phyloP scores from a whole-genome alignment of 2,797 vertebrate species.

The Okamejei kenojei region DNA sequence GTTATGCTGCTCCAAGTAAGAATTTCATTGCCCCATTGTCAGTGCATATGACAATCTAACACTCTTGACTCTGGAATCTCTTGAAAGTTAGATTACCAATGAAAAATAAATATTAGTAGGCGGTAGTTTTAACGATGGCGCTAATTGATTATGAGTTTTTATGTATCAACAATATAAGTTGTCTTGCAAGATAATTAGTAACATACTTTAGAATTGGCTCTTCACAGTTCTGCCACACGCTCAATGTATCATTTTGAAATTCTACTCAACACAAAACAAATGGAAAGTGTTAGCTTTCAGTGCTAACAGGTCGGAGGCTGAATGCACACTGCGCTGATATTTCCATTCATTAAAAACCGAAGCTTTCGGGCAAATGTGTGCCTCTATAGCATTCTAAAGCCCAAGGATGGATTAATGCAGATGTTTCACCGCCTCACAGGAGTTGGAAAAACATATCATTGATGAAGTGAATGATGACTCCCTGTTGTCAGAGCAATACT shows the following conservation, averaged over 20 bases:
- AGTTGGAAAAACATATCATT: neutral
- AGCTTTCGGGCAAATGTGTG: neutral
- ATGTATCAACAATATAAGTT: neutral
- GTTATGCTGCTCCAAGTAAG: no score
- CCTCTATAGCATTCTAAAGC: neutral
- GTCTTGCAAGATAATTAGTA: neutral
- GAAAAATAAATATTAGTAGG: neutral
- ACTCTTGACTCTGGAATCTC: no score
- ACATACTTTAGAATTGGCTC: neutral
- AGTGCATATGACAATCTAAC: no score
- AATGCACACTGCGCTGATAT: neutral
- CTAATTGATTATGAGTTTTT: neutral
- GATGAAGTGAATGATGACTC: constrained; percentile 12
- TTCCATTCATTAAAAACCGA: neutral
- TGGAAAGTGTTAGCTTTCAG: neutral
- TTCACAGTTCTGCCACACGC: neutral
- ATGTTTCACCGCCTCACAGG: neutral
- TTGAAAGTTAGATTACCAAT: neutral
- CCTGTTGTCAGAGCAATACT: neutral
- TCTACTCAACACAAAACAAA: no score
- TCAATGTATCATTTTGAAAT: neutral
- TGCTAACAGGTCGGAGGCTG: neutral
- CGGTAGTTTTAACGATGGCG: neutral
- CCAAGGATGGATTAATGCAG: neutral
- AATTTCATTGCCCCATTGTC: no score